A percentile compares a stretch with the other conserved stretches of the same genome.
These are phyloP conservation scores for Drosophila hydei DNA, from an alignment of 1,140 invertebrate genomes.

Conservation along the genomic window DNA sequence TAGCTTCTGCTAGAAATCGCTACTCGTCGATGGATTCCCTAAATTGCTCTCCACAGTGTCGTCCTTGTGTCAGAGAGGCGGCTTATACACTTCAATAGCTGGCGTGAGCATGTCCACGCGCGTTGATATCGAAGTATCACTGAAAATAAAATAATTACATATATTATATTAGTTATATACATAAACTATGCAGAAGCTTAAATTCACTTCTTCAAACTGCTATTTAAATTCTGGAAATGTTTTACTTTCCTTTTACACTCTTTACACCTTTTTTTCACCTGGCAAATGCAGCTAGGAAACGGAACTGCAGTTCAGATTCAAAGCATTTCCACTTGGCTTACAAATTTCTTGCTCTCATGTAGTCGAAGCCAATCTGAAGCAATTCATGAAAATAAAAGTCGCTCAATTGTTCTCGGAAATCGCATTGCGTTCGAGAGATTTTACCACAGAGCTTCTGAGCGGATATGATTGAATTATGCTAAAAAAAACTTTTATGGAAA, in stretches of 20 bases:
- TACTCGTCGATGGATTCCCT: slow-evolving; percentile 84
- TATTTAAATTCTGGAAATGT: background rate
- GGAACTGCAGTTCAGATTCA: background rate
- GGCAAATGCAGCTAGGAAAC: too few relatives aligned
- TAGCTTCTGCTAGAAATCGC: slow-evolving; percentile 83
- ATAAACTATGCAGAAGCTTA: too few relatives aligned
- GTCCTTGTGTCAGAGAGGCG: slow-evolving; percentile 87
- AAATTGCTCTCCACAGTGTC: slow-evolving; percentile 87
- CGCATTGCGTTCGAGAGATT: slow-evolving; percentile 35
- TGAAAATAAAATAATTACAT: slow-evolving; percentile 61
- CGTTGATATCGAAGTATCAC: slow-evolving; percentile 87
- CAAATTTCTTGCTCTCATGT: background rate
- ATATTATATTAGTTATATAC: background rate
- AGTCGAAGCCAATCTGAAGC: slow-evolving; percentile 2
- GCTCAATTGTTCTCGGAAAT: slow-evolving; percentile 41
- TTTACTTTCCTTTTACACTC: too few relatives aligned
- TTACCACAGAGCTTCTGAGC: slow-evolving; percentile 26
- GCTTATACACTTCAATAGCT: slow-evolving; percentile 86
- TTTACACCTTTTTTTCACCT: too few relatives aligned
- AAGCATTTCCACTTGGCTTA: background rate
- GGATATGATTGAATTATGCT: slow-evolving; percentile 61
- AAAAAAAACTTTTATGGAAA: slow-evolving; percentile 47
- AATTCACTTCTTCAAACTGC: too few relatives aligned
- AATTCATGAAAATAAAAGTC: slow-evolving; percentile 16
- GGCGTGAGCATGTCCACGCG: slow-evolving; percentile 86